Conservation (phyloP, 2,113 vertebrate species). For the Forbesichthys papilliferus region DNA sequence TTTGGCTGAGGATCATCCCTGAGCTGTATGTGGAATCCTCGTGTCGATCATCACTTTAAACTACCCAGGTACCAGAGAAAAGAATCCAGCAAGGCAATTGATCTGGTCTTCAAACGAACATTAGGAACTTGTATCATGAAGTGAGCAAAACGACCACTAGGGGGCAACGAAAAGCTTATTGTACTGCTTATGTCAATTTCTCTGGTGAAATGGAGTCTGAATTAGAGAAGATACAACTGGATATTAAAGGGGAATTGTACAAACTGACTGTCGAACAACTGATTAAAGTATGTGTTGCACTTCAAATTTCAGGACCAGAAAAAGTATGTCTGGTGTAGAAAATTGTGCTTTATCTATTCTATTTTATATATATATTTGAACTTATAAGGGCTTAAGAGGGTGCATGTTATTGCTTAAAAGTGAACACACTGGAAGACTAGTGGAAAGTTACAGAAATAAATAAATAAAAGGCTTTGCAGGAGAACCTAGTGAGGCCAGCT, state of each 20-base stretch:
- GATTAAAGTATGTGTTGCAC: neutral
- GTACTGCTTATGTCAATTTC: neutral
- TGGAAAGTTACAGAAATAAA: too few species aligned
- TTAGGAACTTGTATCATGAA: slow-evolving; percentile 20
- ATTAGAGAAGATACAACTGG: neutral
- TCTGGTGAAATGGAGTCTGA: slow-evolving; percentile 5
- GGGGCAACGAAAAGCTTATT: neutral
- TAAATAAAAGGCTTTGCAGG: too few species aligned
- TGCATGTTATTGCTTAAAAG: too few species aligned
- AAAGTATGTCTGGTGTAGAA: neutral
- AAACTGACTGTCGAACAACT: neutral
- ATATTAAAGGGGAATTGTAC: neutral
- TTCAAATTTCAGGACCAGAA: slow-evolving; percentile 5
- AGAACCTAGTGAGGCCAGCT: too few species aligned
- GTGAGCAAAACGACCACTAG: slow-evolving; percentile 25
- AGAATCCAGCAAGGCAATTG: neutral
- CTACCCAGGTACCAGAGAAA: slow-evolving; percentile 9
- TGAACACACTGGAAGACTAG: too few species aligned
- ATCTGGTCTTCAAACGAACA: slow-evolving; percentile 14
- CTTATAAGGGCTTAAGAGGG: too few species aligned
- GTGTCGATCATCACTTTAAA: neutral
- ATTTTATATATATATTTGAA: too few species aligned
- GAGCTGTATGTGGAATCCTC: neutral
- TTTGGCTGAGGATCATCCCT: neutral
- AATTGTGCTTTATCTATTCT: too few species aligned